Conservation (phyloP, 2,888 invertebrate species). For the Synergus japonicus region DNA sequence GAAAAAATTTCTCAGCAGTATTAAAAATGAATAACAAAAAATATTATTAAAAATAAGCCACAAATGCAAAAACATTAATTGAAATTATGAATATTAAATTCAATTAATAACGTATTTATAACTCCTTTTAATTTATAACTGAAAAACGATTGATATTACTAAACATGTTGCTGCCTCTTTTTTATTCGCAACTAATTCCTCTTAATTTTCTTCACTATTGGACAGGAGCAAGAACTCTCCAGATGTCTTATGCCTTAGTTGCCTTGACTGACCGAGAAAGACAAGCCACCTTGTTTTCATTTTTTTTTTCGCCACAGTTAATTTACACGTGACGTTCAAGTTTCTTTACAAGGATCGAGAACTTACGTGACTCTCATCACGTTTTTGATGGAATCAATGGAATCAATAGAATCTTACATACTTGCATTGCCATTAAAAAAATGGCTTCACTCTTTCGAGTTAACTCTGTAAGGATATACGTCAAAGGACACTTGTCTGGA, state of each 20-base stretch:
- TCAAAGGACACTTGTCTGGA: background rate
- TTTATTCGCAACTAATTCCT: background rate
- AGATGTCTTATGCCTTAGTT: background rate
- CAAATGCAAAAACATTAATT: background rate
- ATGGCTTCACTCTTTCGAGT: background rate
- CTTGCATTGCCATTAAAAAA: background rate
- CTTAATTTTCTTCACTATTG: background rate
- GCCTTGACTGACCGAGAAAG: constrained; percentile 1
- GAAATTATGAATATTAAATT: background rate
- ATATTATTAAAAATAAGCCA: background rate
- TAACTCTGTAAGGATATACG: background rate
- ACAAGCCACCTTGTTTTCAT: constrained; percentile 1
- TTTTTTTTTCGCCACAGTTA: background rate
- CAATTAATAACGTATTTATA: background rate
- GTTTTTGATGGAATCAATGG: background rate
- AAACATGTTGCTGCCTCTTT: background rate
- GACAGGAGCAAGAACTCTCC: no score
- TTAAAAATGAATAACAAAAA: background rate
- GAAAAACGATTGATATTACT: background rate
- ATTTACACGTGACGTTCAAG: constrained; percentile 1
- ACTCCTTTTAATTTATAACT: background rate
- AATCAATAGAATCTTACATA: background rate
- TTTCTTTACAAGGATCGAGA: background rate
- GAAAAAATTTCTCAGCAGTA: background rate
- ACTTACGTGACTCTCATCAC: constrained; percentile 4